Evolutionary conservation across 2,888 invertebrate genomes (phyloP), one percentile per base, ranked within the genome.

Genomic region (Hypsopygia costalis): DNA sequence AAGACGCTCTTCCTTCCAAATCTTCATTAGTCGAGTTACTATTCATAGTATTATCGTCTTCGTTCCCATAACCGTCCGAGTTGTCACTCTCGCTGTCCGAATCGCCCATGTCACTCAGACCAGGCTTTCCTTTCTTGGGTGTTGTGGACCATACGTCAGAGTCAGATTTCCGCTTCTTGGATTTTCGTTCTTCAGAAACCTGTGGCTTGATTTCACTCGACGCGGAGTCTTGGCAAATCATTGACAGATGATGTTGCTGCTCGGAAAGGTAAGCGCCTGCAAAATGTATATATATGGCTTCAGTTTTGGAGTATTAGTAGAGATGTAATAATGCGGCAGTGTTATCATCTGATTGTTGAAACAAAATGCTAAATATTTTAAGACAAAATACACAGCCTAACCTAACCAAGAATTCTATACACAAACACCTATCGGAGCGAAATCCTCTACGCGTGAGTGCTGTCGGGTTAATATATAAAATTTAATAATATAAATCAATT

Each of bases 101-200:
- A 52, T 93, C 93, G 50, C 91, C 72, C 52, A 92, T 85, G 43
- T 93, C 93, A 21, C 81, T 78, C 47, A 92, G 90, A 1, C 82
- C 89, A 0, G 81, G 79, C 53, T 92, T 92, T 9, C 91, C 90
- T 67, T 92, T 93, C 53, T 92, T 92, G 41, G 75, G 85, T 59
- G 87, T 89, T 6, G 91, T 82, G 73, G 91, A 90, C 79, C 91
- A 90, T 39, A 91, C 89, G 42, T 83, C 81, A 36, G 91, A 88
- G 37, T 91, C 91, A 1, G 91, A 87, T 77, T 92, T 93, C 47
- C 93, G 86, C 57, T 93, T 93, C 58, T 92, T 92, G 1, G 90
- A 69, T 39, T 88, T 79, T 1, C 90, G 77, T 12, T 91, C 91
- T 8, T 81, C 85, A 0, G 61, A 41, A 10, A 46, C 36, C 40